Conservation (phyloP, 2,113 vertebrate genomes). For the Eolophus roseicapilla region DNA sequence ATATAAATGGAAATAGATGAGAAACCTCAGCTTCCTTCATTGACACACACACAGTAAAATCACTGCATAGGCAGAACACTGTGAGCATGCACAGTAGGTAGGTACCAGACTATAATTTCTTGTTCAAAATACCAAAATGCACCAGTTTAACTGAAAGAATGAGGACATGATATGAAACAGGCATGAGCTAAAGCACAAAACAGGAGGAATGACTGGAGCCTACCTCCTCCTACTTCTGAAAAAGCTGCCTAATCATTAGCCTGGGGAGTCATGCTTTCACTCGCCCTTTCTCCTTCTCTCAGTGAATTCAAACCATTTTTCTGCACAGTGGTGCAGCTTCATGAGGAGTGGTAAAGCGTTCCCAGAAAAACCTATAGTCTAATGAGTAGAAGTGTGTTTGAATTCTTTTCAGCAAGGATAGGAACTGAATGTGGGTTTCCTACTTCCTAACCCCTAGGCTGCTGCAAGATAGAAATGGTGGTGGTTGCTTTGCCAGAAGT, state of each 20-base stretch:
- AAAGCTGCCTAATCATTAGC: slow-evolving; percentile 48
- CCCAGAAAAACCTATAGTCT: slow-evolving; percentile 31
- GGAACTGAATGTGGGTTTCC: not conserved
- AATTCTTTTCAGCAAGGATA: slow-evolving; percentile 14
- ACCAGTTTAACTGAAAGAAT: not conserved
- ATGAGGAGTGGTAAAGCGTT: not conserved
- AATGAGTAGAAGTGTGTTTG: slow-evolving; percentile 35
- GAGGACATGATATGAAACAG: slow-evolving; percentile 35
- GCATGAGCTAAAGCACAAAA: slow-evolving; percentile 32
- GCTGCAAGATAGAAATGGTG: not conserved
- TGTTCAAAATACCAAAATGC: slow-evolving; percentile 40
- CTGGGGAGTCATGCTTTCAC: slow-evolving; percentile 31
- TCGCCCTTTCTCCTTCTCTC: not conserved
- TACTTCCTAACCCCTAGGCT: not conserved
- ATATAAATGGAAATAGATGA: slow-evolving; percentile 13
- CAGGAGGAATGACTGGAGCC: slow-evolving; percentile 3
- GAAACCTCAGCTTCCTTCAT: slow-evolving; percentile 6
- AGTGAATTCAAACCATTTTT: slow-evolving; percentile 48
- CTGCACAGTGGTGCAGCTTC: slow-evolving; percentile 46
- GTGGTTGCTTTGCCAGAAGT: not conserved
- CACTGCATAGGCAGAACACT: not conserved
- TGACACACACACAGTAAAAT: slow-evolving; percentile 32
- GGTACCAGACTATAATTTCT: not conserved
- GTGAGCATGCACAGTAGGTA: not conserved
- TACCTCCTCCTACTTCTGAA: not conserved